Evolutionary conservation across 2,888 invertebrate genomes (phyloP), one percentile per base, ranked within the genome.

Genomic region (Chydorus sphaericus): DNA sequence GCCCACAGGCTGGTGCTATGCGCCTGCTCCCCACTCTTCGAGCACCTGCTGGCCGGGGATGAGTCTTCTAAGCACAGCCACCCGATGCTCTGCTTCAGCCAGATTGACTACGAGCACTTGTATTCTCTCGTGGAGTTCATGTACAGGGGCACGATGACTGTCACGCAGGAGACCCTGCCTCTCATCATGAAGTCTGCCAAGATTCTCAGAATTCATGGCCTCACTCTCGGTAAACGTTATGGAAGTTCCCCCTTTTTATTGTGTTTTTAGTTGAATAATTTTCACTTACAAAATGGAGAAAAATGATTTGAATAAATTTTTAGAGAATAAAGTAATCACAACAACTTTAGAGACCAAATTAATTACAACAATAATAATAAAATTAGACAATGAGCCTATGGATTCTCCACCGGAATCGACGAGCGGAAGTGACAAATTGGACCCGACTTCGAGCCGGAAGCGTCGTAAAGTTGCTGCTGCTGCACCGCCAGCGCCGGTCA

Each of bases 361-460:
- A n/a, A n/a, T n/a, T n/a, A n/a, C n/a, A n/a, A n/a, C n/a, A n/a
- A n/a, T n/a, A n/a, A n/a, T n/a, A n/a, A 10, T 16, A 44, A 28
- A 44, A 14, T 26, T 44, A 26, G 44, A 44, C 26, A n/a, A n/a
- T n/a, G 44, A 44, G 26, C 44, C 44, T 11, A 28, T 44, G 4
- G 44, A 44, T 44, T 44, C 44, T 10, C 44, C 44, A 23, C 44
- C 44, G 26, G 44, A 44, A 44, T 44, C 44, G 44, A 44, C n/a
- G n/a, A n/a, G n/a, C n/a, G n/a, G n/a, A n/a, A n/a, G n/a, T n/a
- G n/a, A n/a, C n/a, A n/a, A n/a, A n/a, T n/a, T n/a, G n/a, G n/a
- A n/a, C n/a, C n/a, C n/a, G n/a, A n/a, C n/a, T n/a, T n/a, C n/a
- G n/a, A n/a, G n/a, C n/a, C n/a, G n/a, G n/a, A n/a, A n/a, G n/a